phyloP scores from a whole-genome alignment of 2,113 vertebrate genomes.

The Dicerorhinus sumatrensis region DNA sequence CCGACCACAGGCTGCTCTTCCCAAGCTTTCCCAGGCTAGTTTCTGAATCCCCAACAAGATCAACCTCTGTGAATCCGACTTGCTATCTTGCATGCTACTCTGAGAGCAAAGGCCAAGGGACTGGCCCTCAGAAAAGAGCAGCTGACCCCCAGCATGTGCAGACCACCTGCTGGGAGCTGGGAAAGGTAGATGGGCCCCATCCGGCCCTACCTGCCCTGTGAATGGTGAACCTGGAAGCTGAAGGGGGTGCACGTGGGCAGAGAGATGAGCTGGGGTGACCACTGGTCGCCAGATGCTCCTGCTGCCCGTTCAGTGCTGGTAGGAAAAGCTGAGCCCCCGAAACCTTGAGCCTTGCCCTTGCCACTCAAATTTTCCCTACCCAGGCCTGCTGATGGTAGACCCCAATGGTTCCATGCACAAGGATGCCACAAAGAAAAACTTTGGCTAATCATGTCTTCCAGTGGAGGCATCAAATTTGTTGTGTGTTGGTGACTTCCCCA shows the following conservation, averaged over 20 bases:
- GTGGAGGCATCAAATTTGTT: background rate
- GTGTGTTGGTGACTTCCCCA: background rate
- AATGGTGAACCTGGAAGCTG: background rate
- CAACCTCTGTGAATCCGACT: background rate
- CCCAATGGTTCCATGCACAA: background rate
- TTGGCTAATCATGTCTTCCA: background rate
- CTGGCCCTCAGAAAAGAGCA: background rate
- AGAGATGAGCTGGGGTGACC: background rate
- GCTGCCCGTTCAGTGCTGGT: background rate
- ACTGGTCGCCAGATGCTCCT: background rate
- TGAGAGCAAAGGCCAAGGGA: background rate
- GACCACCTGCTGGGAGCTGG: background rate
- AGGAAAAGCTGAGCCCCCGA: background rate
- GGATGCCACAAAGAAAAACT: background rate
- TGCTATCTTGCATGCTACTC: background rate
- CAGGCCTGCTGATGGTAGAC: background rate
- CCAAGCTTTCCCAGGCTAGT: background rate
- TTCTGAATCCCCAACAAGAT: background rate
- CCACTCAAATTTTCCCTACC: background rate
- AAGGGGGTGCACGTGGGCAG: background rate
- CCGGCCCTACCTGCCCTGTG: background rate
- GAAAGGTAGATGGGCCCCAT: accelerated
- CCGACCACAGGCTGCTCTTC: background rate
- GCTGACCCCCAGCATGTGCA: background rate
- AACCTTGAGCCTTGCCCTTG: background rate